Evolutionary conservation across 2,888 invertebrate species (phyloP), one percentile per base, ranked within the genome.

Genomic region (Sphaeridia pumilis): DNA sequence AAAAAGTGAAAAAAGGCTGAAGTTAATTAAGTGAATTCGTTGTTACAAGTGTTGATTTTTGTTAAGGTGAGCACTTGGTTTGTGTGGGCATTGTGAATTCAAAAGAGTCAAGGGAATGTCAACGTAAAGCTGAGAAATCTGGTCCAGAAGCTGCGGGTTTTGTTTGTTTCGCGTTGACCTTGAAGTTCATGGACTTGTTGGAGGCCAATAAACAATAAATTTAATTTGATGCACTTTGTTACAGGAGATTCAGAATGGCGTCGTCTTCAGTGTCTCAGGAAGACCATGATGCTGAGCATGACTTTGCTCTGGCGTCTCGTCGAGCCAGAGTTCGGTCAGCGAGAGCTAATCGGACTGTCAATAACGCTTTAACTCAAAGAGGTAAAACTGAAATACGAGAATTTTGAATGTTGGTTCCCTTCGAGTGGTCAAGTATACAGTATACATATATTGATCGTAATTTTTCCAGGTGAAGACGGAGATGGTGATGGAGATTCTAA

Each of bases 191-290:
- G 31, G 31, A 31, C 7, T 7, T 31, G 31, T 7, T 31, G 31
- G 10, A 7, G 31, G 31, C 31, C 14, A 7, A 10, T 31, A 31
- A 31, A 31, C 7, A 31, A 31, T 14, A 31, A 31, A 14, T 31
- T 31, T 31, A 31, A 31, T 10, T n/a, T n/a, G n/a, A n/a, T n/a
- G n/a, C n/a, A n/a, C n/a, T n/a, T n/a, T n/a, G n/a, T n/a, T n/a
- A n/a, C n/a, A n/a, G n/a, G 5, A 38, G 38, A 38, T 17, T 14
- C 7, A 20, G 5, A 5, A 78, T 78, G 77, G 77, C 77, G 64
- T 78, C 77, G 20, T 77, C 77, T 62, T 77, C 77, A 27, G 75
- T 78, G 45, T 77, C 77, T 61, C 77, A 77, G 65, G 78, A 78
- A 64, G 64, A 64, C 43, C 64, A 62, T 49, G 77, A 77, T 64